These are phyloP conservation scores for Mythimna loreyi DNA, from an alignment of 2,888 invertebrate species.

Conservation along the genomic window DNA sequence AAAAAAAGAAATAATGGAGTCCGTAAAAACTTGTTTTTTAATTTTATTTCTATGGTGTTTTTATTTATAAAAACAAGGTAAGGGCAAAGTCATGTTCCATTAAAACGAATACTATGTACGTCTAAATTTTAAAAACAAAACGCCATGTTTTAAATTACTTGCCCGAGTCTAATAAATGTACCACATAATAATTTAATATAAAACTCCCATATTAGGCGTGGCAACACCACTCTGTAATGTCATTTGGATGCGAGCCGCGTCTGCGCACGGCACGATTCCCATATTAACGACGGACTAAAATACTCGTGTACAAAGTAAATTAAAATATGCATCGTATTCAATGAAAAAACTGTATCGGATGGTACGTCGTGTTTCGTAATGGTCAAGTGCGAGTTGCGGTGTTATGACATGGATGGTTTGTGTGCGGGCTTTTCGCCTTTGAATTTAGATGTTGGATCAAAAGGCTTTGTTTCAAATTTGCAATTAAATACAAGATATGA, in stretches of 20 bases:
- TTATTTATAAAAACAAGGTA: not conserved
- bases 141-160: slow-evolving; percentile 21
- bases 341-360: slow-evolving; percentile 56
- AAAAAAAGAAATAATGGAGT: not conserved
- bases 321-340: slow-evolving; percentile 55
- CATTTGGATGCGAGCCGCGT: slow-evolving; percentile 59
- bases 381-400: slow-evolving; percentile 43
- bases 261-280: slow-evolving; percentile 40
- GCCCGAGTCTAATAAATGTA: slow-evolving; percentile 39
- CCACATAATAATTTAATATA: slow-evolving; percentile 47
- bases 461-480: too few relatives aligned
- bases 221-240: slow-evolving; percentile 48
- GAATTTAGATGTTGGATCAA: not conserved
- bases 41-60: not conserved
- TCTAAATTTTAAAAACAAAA: slow-evolving; percentile 11
- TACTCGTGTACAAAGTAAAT: slow-evolving; percentile 54
- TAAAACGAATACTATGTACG: slow-evolving; percentile 4
- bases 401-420: slow-evolving; percentile 3
- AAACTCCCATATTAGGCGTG: slow-evolving; percentile 49
- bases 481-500: too few relatives aligned
- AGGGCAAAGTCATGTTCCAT: not conserved
- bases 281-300: slow-evolving; percentile 55
- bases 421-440: not conserved
- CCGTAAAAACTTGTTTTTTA: not conserved
- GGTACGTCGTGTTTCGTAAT: slow-evolving; percentile 32